Base-by-base conservation (phyloP, 2,888 invertebrate genomes). In the Prenolepis imparis region DNA sequence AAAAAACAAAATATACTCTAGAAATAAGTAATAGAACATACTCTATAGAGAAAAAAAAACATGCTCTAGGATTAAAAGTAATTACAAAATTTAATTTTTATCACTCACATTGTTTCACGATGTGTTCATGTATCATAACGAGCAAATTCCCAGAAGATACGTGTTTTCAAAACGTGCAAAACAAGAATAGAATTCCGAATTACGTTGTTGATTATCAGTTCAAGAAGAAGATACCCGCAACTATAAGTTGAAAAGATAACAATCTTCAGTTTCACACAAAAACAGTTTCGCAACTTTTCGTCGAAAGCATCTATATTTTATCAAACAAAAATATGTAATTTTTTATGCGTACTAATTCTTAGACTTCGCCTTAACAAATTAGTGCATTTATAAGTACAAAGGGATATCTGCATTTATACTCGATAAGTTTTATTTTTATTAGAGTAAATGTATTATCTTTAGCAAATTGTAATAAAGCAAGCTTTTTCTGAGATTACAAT, bases 131-230 rank as follows among this genome's bases (percentile, higher is more conserved):
- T 48, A 21, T 18, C 32, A 74, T 59, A 64, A 39, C 18, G 52
- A 52, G 39, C 39, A 52, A 52, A 77, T 66, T 77, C 75, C 8
- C 24, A 52, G 36, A 77, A 77, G 36, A 28, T n/a, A n/a, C n/a
- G 11, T 67, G 9, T 55, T 55, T 11, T 36, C 48, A 8, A 8
- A 21, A 57, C 18, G 28, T 70, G 55, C 36, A 52, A 52, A 64
- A 52, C 52, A 4, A 66, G 39, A 77, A 77, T 64, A 66, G 66
- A 75, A 77, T 66, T 66, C 15, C 52, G 1, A 61, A 63, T n/a
- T 74, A 18, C 32, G 21, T 64, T 8, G 52, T 64, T 66, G 52
- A 39, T 77, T 77, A 75, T 75, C 36, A 39, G 24, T 64, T 39
- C 24, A 24, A 63, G 75, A 75, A 75, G 2, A 64, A 5, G 66